Percentiles rank a stretch among this genome's conserved stretches.
These are phyloP conservation scores for Drosophila acutilabella DNA, from an alignment of 2,888 invertebrate species.

Conservation along the genomic window DNA sequence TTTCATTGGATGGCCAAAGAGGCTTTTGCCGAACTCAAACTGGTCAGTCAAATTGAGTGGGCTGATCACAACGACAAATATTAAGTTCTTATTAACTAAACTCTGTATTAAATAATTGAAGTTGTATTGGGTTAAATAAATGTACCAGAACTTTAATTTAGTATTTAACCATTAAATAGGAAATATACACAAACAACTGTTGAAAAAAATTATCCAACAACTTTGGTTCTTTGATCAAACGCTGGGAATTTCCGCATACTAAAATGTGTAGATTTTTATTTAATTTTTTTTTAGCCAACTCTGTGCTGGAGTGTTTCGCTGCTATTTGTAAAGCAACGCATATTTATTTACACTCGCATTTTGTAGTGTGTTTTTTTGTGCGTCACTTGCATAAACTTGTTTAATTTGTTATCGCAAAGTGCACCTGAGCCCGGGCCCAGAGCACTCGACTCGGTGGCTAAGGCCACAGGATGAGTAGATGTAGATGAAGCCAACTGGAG, in stretches of 20 bases:
- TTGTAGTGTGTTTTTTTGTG: slow-evolving; percentile 39
- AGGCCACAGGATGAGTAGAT: slow-evolving; percentile 20
- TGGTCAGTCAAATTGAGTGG: slow-evolving; percentile 57
- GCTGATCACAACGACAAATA: slow-evolving; percentile 15
- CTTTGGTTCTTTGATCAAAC: too few species aligned
- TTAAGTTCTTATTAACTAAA: not conserved
- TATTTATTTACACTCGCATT: slow-evolving; percentile 24
- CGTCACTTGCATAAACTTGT: slow-evolving; percentile 70
- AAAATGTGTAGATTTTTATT: too few species aligned
- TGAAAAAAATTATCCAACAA: too few species aligned
- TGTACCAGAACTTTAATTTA: too few species aligned
- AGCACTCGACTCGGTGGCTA: slow-evolving; percentile 22
- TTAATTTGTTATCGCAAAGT: slow-evolving; percentile 78
- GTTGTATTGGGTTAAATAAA: too few species aligned
- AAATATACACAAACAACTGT: too few species aligned
- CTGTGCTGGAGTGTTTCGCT: not conserved
- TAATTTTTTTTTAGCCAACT: too few species aligned
- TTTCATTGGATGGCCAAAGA: slow-evolving; percentile 61
- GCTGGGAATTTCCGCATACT: too few species aligned
- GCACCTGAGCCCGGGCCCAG: slow-evolving; percentile 68
- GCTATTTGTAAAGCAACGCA: slow-evolving; percentile 21
- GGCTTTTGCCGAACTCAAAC: slow-evolving; percentile 43
- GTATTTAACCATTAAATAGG: too few species aligned
- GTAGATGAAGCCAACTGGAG: slow-evolving; percentile 16
- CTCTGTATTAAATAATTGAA: too few species aligned